A percentile compares a stretch with the other conserved stretches of the same genome.
Evolutionary conservation across 2,113 vertebrate species (phyloP).

Genomic region (Theristicus caerulescens): DNA sequence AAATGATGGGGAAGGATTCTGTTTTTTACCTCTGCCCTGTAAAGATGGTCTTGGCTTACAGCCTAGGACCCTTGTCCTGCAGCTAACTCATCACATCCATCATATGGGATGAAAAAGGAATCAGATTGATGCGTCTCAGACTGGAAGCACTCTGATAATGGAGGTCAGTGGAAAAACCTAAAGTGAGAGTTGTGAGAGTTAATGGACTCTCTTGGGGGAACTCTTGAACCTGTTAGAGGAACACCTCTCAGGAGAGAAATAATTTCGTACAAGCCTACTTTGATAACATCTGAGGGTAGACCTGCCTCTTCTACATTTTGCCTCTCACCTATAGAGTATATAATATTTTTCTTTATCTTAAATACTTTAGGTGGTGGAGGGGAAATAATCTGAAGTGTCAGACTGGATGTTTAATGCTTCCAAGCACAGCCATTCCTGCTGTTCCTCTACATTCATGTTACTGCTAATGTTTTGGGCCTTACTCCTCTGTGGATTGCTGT

Average conservation of each 20-base stretch:
- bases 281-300: not conserved
- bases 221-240: not conserved
- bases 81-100: not conserved
- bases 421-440: not conserved
- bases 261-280: not conserved
- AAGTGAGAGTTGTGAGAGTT: not conserved
- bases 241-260: not conserved
- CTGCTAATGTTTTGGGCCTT: not conserved
- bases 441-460: not conserved
- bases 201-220: not conserved
- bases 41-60: not conserved
- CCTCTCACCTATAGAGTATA: not conserved
- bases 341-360: not conserved
- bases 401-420: not conserved
- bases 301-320: not conserved
- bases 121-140: not conserved
- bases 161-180: not conserved
- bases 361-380: not conserved
- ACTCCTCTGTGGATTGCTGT: not conserved
- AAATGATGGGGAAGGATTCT: not conserved
- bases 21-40: not conserved
- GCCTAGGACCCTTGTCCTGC: not conserved
- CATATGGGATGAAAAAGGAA: not conserved
- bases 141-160: not conserved
- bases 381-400: not conserved